These are phyloP conservation scores for Steromphala cineraria DNA, from an alignment of 2,888 invertebrate species.

Conservation along the genomic window DNA sequence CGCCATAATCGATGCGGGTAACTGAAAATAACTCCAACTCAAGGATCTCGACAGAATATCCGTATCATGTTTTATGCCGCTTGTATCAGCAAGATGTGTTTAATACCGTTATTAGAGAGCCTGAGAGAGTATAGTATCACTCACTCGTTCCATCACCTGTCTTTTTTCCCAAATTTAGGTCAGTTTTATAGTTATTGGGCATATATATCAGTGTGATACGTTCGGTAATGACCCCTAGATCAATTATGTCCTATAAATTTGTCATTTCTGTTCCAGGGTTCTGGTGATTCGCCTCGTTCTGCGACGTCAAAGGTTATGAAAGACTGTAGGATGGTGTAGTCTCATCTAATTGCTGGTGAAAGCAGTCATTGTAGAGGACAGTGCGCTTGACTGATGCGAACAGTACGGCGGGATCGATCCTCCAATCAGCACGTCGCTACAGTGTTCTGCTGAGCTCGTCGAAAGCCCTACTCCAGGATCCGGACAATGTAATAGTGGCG, in stretches of 20 bases:
- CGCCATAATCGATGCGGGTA: no score
- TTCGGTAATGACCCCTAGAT: not conserved
- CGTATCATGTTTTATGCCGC: no score
- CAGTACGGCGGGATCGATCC: not conserved
- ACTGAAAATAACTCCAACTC: no score
- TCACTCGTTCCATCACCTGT: no score
- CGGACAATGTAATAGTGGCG: not conserved
- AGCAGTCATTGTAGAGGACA: not conserved
- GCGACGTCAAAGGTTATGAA: constrained; percentile 2
- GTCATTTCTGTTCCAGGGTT: not conserved
- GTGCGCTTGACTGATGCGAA: not conserved
- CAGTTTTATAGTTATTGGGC: no score
- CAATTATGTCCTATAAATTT: no score
- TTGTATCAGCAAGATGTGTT: no score
- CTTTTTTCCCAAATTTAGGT: no score
- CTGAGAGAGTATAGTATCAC: no score
- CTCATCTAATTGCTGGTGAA: not conserved
- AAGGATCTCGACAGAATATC: no score
- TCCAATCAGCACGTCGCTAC: not conserved
- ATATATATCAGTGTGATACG: not conserved
- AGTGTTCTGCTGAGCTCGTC: not conserved
- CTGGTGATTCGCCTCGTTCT: not conserved
- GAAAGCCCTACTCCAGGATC: not conserved
- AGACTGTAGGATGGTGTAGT: not conserved
- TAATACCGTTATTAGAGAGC: no score